Evolutionary conservation across 2,797 vertebrate genomes (phyloP).

Genomic region (Bufotes viridis): DNA sequence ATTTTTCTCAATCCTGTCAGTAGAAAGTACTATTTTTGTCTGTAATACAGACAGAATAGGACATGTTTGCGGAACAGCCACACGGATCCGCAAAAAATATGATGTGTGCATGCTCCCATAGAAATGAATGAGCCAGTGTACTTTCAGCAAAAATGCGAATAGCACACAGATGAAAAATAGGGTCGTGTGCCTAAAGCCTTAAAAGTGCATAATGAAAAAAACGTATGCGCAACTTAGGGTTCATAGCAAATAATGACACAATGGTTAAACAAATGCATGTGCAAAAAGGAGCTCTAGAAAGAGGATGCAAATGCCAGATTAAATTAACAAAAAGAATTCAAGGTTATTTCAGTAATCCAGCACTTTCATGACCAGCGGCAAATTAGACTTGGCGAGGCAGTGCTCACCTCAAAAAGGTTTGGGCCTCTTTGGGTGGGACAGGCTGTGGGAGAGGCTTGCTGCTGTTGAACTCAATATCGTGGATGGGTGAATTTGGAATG

Average conservation of each 20-base stretch:
- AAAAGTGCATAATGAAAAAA: conserved; percentile 23
- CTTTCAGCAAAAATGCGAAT: too few species aligned
- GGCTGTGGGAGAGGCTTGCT: conserved; percentile 97
- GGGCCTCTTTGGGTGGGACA: conserved; percentile 95
- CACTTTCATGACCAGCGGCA: conserved; percentile 57
- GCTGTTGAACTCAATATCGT: conserved; percentile 95
- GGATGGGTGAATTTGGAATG: conserved; percentile 96
- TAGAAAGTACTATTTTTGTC: too few species aligned
- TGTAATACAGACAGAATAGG: too few species aligned
- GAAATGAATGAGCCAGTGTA: too few species aligned
- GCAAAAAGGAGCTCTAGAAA: conserved; percentile 75
- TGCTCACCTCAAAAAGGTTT: conserved; percentile 99
- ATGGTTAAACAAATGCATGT: conserved; percentile 49
- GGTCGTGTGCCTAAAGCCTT: not conserved
- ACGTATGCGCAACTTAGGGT: not conserved
- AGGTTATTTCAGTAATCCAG: conserved; percentile 65
- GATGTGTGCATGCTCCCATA: too few species aligned
- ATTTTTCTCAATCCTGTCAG: too few species aligned
- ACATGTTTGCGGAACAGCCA: too few species aligned
- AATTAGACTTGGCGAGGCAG: conserved; percentile 74
- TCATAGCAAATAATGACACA: not conserved
- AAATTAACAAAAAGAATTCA: conserved; percentile 52
- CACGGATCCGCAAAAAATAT: too few species aligned
- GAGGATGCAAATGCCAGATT: conserved; percentile 68
- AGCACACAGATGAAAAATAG: too few species aligned